Base-by-base conservation (phyloP, 1,140 invertebrate genomes). In the Drusus annulatus region DNA sequence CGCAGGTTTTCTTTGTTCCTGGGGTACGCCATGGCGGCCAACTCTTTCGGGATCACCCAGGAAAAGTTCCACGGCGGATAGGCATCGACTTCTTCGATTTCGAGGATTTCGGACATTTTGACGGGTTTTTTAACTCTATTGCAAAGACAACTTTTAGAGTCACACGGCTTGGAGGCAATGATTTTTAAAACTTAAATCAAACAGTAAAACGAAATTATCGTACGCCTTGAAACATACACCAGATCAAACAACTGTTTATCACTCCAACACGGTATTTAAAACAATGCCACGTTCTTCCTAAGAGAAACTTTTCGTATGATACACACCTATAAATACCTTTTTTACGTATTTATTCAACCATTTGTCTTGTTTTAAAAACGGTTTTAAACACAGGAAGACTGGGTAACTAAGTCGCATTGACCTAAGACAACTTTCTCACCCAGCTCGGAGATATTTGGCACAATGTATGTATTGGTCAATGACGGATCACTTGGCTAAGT, bases 31-130 rank as follows among this genome's bases (percentile, higher is more conserved):
- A 93, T 93, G 0, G 91, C 93, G 19, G 92, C 92, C 23, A 94
- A 79, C 82, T 91, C 88, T 54, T 90, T 89, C 1, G 89, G 88
- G 25, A 92, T 89, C 10, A 93, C 87, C 92, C 92, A 93, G 0
- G 91, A 92, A 84, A 92, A 93, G 83, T 93, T 93, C 84, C 90
- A 89, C 0, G 92, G 92, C 17, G 90, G 89, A 77, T 90, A 90
- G 6, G 76, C 2, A 25, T 78, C 76, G 4, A 90, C 87, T 84
- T 86, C 87, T 77, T 88, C 88, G 71, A 19, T 71, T 71, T 71
- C 68, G 5, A 50, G n/a, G 19, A 71, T 71, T 52, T 71, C 89
- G 16, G 89, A 88, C 74, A 90, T 89, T 28, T 15, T 28, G 0
- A 1, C 36, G 8, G 36, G 36, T 10, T 45, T 45, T 45, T 45